phyloP scores from a whole-genome alignment of 2,113 vertebrate species.

The Sakesphorus luctuosus region DNA sequence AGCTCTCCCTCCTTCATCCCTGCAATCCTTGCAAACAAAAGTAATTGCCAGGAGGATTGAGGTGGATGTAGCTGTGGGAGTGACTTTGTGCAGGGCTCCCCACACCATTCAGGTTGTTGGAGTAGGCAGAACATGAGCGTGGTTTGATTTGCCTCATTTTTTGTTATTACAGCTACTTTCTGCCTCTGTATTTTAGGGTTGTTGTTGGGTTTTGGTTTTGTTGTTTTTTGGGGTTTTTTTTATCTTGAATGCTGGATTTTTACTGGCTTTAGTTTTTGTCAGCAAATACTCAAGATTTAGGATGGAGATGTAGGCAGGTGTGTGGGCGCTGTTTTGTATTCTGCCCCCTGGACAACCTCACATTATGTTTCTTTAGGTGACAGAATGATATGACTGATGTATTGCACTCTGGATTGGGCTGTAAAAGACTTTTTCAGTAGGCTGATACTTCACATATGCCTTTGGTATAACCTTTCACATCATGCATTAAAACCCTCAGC shows the following conservation, averaged over 20 bases:
- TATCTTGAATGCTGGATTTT: not conserved
- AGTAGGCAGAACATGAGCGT: not conserved
- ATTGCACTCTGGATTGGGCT: not conserved
- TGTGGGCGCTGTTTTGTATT: not conserved
- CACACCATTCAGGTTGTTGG: not conserved
- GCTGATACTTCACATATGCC: not conserved
- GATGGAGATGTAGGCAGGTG: not conserved
- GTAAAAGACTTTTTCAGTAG: not conserved
- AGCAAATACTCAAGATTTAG: not conserved
- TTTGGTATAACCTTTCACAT: not conserved
- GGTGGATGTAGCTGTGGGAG: not conserved
- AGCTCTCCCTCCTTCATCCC: not conserved
- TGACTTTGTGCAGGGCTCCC: not conserved
- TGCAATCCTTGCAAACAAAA: not conserved
- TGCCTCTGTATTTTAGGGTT: fast-evolving
- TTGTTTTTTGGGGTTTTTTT: not conserved
- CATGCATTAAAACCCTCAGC: not conserved
- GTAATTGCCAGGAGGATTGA: not conserved
- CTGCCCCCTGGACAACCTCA: not conserved
- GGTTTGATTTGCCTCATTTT: not conserved
- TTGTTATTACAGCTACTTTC: not conserved
- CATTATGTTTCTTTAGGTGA: not conserved
- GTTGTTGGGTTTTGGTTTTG: no score
- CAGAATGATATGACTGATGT: not conserved
- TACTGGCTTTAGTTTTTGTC: not conserved